Evolutionary conservation across 92 coral and sea anemone species (phyloP).

Genomic region (Pocillopora grandis): DNA sequence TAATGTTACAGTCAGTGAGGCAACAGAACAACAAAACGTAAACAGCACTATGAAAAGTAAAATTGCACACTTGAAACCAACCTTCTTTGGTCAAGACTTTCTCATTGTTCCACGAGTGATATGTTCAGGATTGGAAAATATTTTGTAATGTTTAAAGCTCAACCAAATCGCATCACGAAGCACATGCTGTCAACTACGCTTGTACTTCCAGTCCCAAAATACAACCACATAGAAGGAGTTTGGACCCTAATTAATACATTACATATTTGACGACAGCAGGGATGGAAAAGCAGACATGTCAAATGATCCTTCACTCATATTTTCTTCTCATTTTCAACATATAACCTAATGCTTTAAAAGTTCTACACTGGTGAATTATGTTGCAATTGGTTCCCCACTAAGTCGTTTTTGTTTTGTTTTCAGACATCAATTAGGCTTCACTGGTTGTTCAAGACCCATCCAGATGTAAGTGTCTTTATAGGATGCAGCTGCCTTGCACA

Average conservation of each 20-base stretch:
- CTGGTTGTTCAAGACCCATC: constrained; percentile 66
- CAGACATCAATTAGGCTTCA: constrained; percentile 75
- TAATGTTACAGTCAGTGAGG: not conserved
- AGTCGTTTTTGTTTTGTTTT: not conserved
- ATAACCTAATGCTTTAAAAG: too few species aligned
- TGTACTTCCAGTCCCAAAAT: too few species aligned
- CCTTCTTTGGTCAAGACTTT: not conserved
- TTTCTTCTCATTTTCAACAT: too few species aligned
- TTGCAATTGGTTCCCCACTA: too few species aligned
- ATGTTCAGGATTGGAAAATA: not conserved
- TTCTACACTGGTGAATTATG: too few species aligned
- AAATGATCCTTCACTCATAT: not conserved
- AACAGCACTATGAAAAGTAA: too few species aligned
- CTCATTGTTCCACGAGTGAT: not conserved
- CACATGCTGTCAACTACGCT: not conserved
- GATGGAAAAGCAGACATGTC: not conserved
- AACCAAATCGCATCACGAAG: not conserved
- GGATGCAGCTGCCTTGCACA: too few species aligned
- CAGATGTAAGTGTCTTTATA: constrained; percentile 52
- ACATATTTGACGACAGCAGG: not conserved
- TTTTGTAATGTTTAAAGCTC: not conserved
- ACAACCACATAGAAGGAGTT: too few species aligned
- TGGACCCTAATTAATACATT: not conserved
- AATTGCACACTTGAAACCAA: too few species aligned
- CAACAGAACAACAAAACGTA: not conserved